Evolutionary conservation across 2,113 vertebrate species (phyloP).

Genomic region (Malurus alboscapulatus): DNA sequence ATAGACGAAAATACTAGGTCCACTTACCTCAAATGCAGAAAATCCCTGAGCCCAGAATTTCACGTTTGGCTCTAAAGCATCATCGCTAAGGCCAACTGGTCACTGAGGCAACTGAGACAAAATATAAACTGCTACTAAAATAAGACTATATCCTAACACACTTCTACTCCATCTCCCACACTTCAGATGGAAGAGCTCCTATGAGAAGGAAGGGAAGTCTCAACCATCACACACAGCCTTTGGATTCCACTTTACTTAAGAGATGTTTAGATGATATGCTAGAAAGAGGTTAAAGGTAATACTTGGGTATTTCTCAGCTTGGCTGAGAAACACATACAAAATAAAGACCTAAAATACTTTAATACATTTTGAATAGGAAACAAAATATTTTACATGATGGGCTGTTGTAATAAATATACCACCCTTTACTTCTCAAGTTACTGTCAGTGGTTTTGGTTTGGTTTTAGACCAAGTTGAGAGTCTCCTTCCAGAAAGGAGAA

Average conservation of each 20-base stretch:
- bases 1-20: rapidly evolving
- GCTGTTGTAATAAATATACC: neutral
- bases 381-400: rapidly evolving
- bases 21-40: neutral
- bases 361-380: neutral
- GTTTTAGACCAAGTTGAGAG: neutral
- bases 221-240: neutral
- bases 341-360: neutral
- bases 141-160: neutral
- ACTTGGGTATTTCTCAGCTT: neutral
- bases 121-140: neutral
- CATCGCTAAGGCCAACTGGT: neutral
- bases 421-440: neutral
- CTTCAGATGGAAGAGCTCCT: neutral
- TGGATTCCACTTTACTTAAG: neutral
- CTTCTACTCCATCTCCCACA: neutral
- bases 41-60: neutral
- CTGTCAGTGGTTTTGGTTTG: neutral
- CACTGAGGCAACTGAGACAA: neutral
- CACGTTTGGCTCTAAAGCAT: neutral
- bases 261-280: neutral
- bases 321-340: neutral
- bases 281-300: neutral
- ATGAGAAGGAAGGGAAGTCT: neutral
- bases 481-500: neutral